A percentile compares a stretch with the other conserved stretches of the same genome.
These are phyloP conservation scores for Ormyrus nitidulus DNA, from an alignment of 2,888 invertebrate species.

Conservation along the genomic window DNA sequence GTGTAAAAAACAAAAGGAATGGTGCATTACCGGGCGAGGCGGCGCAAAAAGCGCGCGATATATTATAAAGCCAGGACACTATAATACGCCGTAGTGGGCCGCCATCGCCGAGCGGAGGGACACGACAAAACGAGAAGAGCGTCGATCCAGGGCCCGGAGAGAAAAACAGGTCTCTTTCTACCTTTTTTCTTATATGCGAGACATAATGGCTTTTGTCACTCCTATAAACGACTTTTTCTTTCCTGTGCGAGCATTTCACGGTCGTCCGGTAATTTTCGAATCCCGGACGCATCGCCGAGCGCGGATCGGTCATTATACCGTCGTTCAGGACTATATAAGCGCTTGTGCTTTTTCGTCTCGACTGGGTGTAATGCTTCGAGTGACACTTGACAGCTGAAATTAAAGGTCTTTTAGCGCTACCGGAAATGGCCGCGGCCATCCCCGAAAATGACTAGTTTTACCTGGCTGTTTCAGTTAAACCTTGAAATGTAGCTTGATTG, in stretches of 20 bases:
- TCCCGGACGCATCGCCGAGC: constrained; percentile 35
- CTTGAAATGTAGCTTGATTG: too few relatives aligned
- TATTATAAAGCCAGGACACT: constrained; percentile 28
- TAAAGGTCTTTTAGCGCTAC: too few relatives aligned
- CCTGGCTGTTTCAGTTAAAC: too few relatives aligned
- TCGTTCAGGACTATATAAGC: neutral
- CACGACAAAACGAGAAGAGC: constrained; percentile 25
- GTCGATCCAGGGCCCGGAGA: constrained; percentile 21
- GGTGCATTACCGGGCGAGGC: neutral
- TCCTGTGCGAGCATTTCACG: constrained; percentile 49
- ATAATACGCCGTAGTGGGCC: constrained; percentile 31
- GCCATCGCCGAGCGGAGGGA: neutral
- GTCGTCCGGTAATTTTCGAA: constrained; percentile 55
- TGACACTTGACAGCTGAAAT: too few relatives aligned
- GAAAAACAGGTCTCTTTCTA: constrained; percentile 46
- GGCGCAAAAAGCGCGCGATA: neutral
- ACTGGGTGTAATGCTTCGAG: too few relatives aligned
- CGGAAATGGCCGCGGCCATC: too few relatives aligned
- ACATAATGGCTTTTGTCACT: constrained; percentile 57
- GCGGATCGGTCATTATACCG: constrained; percentile 17
- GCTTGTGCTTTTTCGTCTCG: too few relatives aligned
- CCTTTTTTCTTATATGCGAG: constrained; percentile 45
- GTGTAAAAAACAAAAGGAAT: too few relatives aligned
- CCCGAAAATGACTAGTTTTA: too few relatives aligned
- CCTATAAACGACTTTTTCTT: constrained; percentile 55